Percentiles rank a stretch among this genome's conserved stretches.
phyloP scores from a whole-genome alignment of 2,888 invertebrate species.

The Amitus sp. region DNA sequence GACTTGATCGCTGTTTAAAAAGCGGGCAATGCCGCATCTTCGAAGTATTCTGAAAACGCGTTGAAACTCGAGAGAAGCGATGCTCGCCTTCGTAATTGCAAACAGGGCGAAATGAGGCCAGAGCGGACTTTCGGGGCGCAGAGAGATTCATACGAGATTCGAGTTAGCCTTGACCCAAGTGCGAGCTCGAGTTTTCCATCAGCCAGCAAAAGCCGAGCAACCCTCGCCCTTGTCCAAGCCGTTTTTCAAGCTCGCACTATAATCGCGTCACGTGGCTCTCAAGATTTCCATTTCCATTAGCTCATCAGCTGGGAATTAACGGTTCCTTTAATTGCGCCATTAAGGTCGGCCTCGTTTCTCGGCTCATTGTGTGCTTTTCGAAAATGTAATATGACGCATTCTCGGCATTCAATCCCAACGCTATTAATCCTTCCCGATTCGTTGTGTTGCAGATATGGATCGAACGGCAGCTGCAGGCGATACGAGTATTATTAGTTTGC shows the following conservation, averaged over 20 bases:
- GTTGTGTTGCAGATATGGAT: not conserved
- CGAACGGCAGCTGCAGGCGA: not conserved
- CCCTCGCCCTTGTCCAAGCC: constrained; percentile 11
- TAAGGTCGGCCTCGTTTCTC: not conserved
- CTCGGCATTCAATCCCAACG: not conserved
- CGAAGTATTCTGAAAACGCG: too few relatives aligned
- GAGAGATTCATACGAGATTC: constrained; percentile 28
- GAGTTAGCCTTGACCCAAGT: constrained; percentile 36
- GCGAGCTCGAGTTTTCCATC: constrained; percentile 30
- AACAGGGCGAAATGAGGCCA: constrained; percentile 31
- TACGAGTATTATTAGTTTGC: too few relatives aligned
- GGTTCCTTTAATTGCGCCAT: not conserved
- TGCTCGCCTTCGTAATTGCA: constrained; percentile 33
- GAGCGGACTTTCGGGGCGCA: constrained; percentile 16
- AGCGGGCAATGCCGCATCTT: too few relatives aligned
- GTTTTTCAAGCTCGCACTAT: constrained; percentile 23
- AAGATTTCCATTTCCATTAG: not conserved
- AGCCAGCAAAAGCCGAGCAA: constrained; percentile 10
- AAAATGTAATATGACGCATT: too few relatives aligned
- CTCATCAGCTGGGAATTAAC: not conserved
- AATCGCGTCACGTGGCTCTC: not conserved
- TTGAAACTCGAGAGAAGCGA: too few relatives aligned
- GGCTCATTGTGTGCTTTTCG: not conserved
- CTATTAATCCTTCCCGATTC: not conserved
- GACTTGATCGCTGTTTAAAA: too few relatives aligned